Base-by-base conservation (phyloP, 2,888 invertebrate species). In the Agrotis clavis region DNA sequence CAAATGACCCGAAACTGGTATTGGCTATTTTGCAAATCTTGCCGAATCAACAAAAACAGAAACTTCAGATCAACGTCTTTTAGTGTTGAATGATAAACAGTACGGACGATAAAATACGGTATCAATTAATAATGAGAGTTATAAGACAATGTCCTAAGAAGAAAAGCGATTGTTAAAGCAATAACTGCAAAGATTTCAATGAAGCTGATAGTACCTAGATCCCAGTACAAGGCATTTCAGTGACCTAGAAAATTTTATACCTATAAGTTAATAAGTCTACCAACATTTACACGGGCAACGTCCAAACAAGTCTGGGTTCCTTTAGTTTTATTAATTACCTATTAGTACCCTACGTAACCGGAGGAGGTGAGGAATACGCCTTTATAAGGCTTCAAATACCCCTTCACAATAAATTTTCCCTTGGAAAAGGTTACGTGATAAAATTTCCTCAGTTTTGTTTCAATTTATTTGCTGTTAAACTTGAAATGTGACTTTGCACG, bases 311-410 rank as follows among this genome's bases (percentile, higher is more conserved):
- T 64, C 30, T 25, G 69, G 59, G 64, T 81, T 81, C 71, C 73
- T 74, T 75, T 78, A 56, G 71, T 61, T 45, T 60, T 56, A 65
- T 81, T 83, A 83, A 83, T 81, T 81, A 72, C 54, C 60, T 59
- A 53, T 67, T 82, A 71, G 57, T 53, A 45, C 25, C 63, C 56
- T 11, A 69, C 68, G 82, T 79, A 72, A 84, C 79, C 16, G 7
- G 79, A 74, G 69, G 11, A 56, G 53, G 51, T 50, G 54, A 50
- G 51, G 53, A 14, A 56, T 48, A n/a, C 45, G 53, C 6, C 35
- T 16, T 64, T 11, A 2, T 84, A 84, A 4, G 83, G 82, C 79
- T 84, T 83, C 83, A 25, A 76, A 59, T 48, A 71, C 66, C 79
- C 67, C 63, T 81, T 79, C 63, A 48, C 19, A 71, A 51, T 47